Conservation (phyloP, 1,140 invertebrate species). For the Zophobas morio region DNA sequence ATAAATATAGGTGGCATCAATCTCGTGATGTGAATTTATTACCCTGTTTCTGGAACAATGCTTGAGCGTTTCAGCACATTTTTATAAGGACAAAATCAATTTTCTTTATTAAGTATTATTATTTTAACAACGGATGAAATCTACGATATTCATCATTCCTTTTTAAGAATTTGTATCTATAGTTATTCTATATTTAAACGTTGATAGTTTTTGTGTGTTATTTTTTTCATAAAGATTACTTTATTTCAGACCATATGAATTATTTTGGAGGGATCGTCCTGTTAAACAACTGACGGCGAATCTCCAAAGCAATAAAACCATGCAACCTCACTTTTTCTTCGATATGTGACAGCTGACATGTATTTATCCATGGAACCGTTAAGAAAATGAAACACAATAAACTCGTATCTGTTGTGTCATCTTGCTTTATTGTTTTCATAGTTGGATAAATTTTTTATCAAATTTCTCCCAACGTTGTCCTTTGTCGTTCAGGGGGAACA, state of each 20-base stretch:
- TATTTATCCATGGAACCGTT: slow-evolving; percentile 34
- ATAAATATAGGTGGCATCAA: slow-evolving; percentile 57
- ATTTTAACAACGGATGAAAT: slow-evolving; percentile 58
- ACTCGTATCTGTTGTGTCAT: slow-evolving; percentile 39
- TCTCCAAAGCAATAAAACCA: slow-evolving; percentile 36
- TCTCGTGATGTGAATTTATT: slow-evolving; percentile 53
- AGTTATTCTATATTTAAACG: not conserved
- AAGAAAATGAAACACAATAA: slow-evolving; percentile 42
- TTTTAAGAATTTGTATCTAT: not conserved
- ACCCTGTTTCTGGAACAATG: slow-evolving; percentile 43
- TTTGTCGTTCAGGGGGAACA: slow-evolving; percentile 22
- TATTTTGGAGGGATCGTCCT: slow-evolving; percentile 2
- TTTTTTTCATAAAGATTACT: not conserved
- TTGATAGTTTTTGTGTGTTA: not conserved
- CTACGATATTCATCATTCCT: slow-evolving; percentile 53
- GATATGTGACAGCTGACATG: slow-evolving; percentile 39
- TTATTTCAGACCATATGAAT: not conserved
- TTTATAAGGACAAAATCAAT: slow-evolving; percentile 60
- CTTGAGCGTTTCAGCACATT: slow-evolving; percentile 55
- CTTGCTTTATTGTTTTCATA: slow-evolving; percentile 39
- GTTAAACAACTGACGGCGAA: slow-evolving; percentile 28
- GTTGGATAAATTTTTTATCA: slow-evolving; percentile 38
- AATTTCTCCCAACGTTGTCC: slow-evolving; percentile 19
- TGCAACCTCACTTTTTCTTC: slow-evolving; percentile 21
- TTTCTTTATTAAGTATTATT: slow-evolving; percentile 61